Evolutionary conservation across 2,113 vertebrate genomes (phyloP), one percentile per base, ranked within the genome.

Genomic region (Scartelaos histophorus): DNA sequence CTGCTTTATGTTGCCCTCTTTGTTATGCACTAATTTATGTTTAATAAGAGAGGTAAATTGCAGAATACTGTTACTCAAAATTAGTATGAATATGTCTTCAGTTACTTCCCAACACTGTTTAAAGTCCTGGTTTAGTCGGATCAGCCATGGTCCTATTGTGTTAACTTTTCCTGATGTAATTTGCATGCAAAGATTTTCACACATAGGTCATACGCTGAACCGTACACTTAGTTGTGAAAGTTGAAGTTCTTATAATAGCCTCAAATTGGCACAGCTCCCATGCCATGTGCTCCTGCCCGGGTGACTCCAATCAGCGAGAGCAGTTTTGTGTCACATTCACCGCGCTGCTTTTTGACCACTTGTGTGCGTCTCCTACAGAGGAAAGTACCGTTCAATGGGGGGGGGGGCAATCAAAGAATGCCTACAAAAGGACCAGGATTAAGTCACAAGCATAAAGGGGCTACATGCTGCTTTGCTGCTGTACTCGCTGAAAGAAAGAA

Each of bases 191-290:
- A 17, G 4, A 54, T 54, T n/a, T 10, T 9, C 17, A 47, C 51
- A 19, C 51, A 21, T 9, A n/a, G 51, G 19, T 54, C 51, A 53
- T 21, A n/a, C 46, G 16, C 51, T 17, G 15, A 51, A 17, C 46
- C 3, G 1, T 13, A 13, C 46, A 47, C 47, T 19, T 17, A 51
- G 16, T 19, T 19, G 47, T 51, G 47, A 72, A 49, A 49, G 47
- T 49, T 66, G 21, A 45, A 65, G 60, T 66, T 71, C 71, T 82
- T 74, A 70, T 80, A 87, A 78, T 53, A 46, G 61, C 58, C 11
- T 81, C 46, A 69, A 57, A 51, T 43, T 68, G 38, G 58, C n/a
- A 1, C 60, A 7, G 5, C 3, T 57, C 64, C 58, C 70, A 61
- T 16, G 67, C 53, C 77, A 66, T 21, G 64, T 47, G 65, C 38